These are phyloP conservation scores for Drusus annulatus DNA, from an alignment of 1,140 invertebrate species.

Conservation along the genomic window DNA sequence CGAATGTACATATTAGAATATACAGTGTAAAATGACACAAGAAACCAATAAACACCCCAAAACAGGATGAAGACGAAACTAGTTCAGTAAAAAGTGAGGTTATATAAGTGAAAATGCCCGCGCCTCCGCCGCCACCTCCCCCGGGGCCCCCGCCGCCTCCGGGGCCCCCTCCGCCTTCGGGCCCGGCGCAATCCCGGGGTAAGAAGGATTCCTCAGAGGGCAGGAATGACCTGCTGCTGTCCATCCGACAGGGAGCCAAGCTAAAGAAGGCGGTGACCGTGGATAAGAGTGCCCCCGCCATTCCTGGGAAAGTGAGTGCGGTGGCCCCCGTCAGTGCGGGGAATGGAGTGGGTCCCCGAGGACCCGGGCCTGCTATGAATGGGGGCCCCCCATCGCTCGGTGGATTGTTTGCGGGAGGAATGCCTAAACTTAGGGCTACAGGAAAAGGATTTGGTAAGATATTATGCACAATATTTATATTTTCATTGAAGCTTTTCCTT, in stretches of 20 bases:
- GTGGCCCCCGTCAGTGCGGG: slow-evolving; percentile 60
- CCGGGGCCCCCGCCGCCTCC: slow-evolving; percentile 74
- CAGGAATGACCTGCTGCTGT: slow-evolving; percentile 80
- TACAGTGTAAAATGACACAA: slow-evolving; percentile 9
- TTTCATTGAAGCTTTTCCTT: too few relatives aligned
- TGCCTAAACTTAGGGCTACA: slow-evolving; percentile 88
- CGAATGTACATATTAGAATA: slow-evolving; percentile 1
- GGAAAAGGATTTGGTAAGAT: slow-evolving; percentile 70
- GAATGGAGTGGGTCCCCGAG: slow-evolving; percentile 65
- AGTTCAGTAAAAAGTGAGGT: slow-evolving; percentile 27
- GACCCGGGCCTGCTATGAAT: slow-evolving; percentile 65
- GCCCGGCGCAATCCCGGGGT: slow-evolving; percentile 70
- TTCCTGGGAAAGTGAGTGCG: slow-evolving; percentile 74
- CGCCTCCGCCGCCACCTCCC: slow-evolving; percentile 66
- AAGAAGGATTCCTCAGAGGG: slow-evolving; percentile 72
- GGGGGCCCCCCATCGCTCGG: slow-evolving; percentile 76
- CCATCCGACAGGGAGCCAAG: slow-evolving; percentile 85
- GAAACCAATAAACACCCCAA: not conserved
- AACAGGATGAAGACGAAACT: slow-evolving; percentile 28
- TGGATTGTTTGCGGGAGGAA: slow-evolving; percentile 88
- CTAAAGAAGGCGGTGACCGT: slow-evolving; percentile 91
- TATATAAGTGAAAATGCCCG: slow-evolving; percentile 35
- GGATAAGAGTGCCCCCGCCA: slow-evolving; percentile 87
- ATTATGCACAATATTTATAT: not conserved
- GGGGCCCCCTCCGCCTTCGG: slow-evolving; percentile 75